phyloP scores from a whole-genome alignment of 2,797 vertebrate genomes.

The Aphelocoma californica region DNA sequence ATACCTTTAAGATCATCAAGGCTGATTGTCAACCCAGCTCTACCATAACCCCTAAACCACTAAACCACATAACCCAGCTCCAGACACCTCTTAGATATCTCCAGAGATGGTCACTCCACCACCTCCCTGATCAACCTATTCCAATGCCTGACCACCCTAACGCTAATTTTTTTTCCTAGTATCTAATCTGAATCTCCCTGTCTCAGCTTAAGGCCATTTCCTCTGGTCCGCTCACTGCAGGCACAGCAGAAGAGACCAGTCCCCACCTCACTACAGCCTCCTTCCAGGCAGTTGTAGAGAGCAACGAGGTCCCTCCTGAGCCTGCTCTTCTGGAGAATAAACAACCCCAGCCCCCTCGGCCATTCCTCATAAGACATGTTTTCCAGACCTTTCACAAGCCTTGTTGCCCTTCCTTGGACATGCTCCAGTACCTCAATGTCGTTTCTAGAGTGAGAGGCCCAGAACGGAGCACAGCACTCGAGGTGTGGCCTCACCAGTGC shows the following conservation, averaged over 20 bases:
- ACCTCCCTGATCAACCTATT: background rate
- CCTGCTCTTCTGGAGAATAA: background rate
- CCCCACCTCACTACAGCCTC: background rate
- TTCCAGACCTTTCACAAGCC: too few relatives aligned
- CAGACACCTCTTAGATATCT: background rate
- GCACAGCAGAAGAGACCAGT: background rate
- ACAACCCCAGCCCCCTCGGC: background rate
- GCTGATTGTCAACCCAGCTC: background rate
- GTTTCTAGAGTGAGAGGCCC: too few relatives aligned
- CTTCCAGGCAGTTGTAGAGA: background rate
- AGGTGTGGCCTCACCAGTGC: background rate
- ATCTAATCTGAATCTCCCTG: background rate
- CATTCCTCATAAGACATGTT: too few relatives aligned
- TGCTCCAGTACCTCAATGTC: too few relatives aligned
- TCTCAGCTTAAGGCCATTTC: background rate
- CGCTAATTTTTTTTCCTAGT: background rate
- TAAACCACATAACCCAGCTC: background rate
- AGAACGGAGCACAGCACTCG: too few relatives aligned
- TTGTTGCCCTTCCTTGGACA: too few relatives aligned
- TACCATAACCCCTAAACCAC: background rate
- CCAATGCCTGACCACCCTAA: background rate
- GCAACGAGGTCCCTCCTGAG: background rate
- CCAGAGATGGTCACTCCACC: background rate
- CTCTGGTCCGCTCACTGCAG: background rate
- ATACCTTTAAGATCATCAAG: background rate